phyloP scores from a whole-genome alignment of 2,113 vertebrate species.

The Ursus arctos region DNA sequence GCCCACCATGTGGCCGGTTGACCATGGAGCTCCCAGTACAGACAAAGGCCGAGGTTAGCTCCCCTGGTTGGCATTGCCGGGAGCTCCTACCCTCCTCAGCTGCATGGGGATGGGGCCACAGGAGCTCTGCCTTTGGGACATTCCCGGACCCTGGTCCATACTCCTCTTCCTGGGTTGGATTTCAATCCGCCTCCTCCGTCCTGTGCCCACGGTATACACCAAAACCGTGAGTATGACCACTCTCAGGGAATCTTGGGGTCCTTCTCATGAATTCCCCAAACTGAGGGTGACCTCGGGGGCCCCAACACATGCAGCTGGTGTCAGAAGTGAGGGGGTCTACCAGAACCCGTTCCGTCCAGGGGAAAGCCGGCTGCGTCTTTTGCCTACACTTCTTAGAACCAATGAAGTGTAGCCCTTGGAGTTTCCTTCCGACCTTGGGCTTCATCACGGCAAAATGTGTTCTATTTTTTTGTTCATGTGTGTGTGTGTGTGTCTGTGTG shows the following conservation, averaged over 20 bases:
- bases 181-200: background rate
- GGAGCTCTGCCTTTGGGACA: background rate
- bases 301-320: too few species aligned
- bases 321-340: background rate
- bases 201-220: accelerated
- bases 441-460: background rate
- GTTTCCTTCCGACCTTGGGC: background rate
- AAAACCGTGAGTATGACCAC: accelerated
- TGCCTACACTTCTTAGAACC: background rate
- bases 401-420: background rate
- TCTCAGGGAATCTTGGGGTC: background rate
- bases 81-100: accelerated
- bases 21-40: background rate
- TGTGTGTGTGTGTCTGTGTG: too few species aligned
- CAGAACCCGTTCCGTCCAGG: accelerated
- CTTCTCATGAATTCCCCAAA: background rate
- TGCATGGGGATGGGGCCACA: background rate
- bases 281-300: background rate
- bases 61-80: background rate
- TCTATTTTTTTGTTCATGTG: background rate
- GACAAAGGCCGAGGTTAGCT: background rate
- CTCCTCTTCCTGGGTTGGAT: background rate
- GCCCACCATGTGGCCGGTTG: accelerated
- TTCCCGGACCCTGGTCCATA: accelerated
- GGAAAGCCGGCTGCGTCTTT: background rate